These are phyloP conservation scores for Callipepla californica DNA, from an alignment of 2,113 vertebrate species.

Conservation along the genomic window DNA sequence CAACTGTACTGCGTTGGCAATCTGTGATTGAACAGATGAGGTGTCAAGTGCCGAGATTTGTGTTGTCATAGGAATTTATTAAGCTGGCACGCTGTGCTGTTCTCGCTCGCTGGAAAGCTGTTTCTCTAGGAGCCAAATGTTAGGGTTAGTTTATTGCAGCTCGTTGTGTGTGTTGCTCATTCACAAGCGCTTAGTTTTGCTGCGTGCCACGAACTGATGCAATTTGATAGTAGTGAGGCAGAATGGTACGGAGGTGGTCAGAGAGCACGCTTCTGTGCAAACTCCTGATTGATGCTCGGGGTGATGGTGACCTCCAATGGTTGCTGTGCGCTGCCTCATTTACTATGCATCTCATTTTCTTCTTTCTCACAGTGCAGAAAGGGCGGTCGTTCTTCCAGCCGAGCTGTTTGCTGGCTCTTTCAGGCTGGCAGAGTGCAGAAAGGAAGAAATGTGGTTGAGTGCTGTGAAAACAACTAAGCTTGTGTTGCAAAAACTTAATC, in stretches of 20 bases:
- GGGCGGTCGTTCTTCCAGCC: neutral
- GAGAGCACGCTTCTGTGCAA: neutral
- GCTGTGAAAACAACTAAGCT: neutral
- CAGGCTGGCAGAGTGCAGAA: neutral
- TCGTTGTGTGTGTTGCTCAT: constrained; percentile 14
- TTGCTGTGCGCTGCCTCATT: neutral
- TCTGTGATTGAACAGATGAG: constrained; percentile 30
- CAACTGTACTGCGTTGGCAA: neutral
- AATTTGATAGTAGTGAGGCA: neutral
- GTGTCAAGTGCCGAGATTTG: constrained; percentile 50
- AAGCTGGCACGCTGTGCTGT: constrained; percentile 25
- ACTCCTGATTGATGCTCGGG: neutral
- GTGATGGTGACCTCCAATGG: neutral
- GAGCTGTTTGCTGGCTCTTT: neutral
- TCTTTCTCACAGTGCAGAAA: neutral
- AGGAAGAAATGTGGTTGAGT: neutral
- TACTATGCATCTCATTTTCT: neutral
- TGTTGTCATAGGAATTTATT: constrained; percentile 55
- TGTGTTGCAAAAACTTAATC: neutral
- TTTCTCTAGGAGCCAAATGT: constrained; percentile 27
- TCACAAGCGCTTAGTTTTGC: constrained; percentile 15
- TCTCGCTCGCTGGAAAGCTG: constrained; percentile 35
- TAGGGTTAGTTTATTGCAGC: constrained; percentile 30
- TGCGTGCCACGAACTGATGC: neutral
- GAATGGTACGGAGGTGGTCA: neutral